A percentile compares a stretch with the other conserved stretches of the same genome.
phyloP scores from a whole-genome alignment of 1,140 invertebrate genomes.

The Periplaneta americana region DNA sequence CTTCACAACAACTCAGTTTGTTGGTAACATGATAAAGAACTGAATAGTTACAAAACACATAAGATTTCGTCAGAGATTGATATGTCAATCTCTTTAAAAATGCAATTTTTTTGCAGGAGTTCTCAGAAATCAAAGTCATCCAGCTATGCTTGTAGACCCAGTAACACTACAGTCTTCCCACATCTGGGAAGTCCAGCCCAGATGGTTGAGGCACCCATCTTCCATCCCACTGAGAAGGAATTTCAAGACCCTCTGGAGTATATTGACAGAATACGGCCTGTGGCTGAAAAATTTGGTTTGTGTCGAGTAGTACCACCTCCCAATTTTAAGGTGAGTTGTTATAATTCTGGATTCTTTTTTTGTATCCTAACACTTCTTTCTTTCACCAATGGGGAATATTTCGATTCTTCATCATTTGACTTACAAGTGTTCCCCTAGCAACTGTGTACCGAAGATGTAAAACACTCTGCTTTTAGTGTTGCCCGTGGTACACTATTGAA shows the following conservation, averaged over 20 bases:
- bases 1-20: too few relatives aligned
- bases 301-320: slow-evolving; percentile 85
- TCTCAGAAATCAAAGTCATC: background rate
- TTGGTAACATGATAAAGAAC: too few relatives aligned
- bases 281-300: slow-evolving; percentile 79
- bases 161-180: slow-evolving; percentile 48
- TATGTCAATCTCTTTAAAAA: too few relatives aligned
- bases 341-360: background rate
- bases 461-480: too few relatives aligned
- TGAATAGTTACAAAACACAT: too few relatives aligned
- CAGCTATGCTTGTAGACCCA: slow-evolving; percentile 33
- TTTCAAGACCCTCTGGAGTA: slow-evolving; percentile 88
- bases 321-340: slow-evolving; percentile 62
- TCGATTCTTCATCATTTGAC: too few relatives aligned
- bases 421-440: too few relatives aligned
- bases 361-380: background rate
- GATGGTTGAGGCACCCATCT: slow-evolving; percentile 76
- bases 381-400: too few relatives aligned
- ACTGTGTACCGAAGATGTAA: too few relatives aligned
- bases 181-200: slow-evolving; percentile 41
- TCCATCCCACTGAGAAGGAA: slow-evolving; percentile 76
- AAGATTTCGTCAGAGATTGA: too few relatives aligned
- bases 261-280: slow-evolving; percentile 74
- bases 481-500: too few relatives aligned
- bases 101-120: slow-evolving; percentile 7